Conservation (phyloP, 2,113 vertebrate genomes). For the Elanus axillaris region DNA sequence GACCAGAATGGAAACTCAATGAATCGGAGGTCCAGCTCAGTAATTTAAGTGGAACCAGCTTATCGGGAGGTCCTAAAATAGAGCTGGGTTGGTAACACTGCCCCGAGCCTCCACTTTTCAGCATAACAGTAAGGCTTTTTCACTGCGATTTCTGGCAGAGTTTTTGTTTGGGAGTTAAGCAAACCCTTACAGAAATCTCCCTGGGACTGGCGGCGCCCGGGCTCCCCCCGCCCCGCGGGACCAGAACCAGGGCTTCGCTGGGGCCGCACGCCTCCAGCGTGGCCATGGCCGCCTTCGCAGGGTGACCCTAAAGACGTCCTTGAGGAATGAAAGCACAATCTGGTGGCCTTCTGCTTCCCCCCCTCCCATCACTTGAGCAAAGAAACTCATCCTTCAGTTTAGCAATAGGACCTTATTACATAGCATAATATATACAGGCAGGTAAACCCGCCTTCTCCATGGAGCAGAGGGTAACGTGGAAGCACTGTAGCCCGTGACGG, state of each 20-base stretch:
- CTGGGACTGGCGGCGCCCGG: neutral
- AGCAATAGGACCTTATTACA: neutral
- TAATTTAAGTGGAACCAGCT: neutral
- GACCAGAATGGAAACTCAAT: rapidly evolving
- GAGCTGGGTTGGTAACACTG: neutral
- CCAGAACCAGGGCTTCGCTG: neutral
- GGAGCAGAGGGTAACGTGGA: neutral
- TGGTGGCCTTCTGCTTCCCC: neutral
- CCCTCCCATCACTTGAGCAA: neutral
- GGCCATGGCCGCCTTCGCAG: neutral
- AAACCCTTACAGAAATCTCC: neutral
- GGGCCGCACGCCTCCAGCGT: rapidly evolving
- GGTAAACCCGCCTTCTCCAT: neutral
- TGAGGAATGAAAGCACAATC: neutral
- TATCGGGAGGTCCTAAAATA: neutral
- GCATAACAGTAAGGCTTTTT: neutral
- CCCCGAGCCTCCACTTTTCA: neutral
- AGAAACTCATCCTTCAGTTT: neutral
- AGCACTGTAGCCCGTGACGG: neutral
- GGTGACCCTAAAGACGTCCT: neutral
- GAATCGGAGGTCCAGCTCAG: neutral
- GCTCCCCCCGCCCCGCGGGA: neutral
- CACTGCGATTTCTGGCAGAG: neutral
- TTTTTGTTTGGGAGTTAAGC: neutral
- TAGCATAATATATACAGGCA: rapidly evolving